Evolutionary conservation across 2,888 invertebrate genomes (phyloP), one percentile per base, ranked within the genome.

Genomic region (Meiosimyza platycephala): DNA sequence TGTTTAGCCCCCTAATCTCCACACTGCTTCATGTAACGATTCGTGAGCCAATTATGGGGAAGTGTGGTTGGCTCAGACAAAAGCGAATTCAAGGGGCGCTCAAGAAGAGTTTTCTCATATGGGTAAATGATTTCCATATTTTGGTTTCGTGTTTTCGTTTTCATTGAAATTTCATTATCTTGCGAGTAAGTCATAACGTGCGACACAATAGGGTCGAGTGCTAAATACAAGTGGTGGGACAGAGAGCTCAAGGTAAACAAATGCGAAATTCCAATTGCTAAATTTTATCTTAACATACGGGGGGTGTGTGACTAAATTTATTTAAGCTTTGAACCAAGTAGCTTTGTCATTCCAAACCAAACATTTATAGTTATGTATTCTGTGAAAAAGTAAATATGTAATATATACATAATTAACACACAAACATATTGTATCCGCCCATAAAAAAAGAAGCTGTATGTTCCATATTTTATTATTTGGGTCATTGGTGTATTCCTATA

Each of bases 151-250:
- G 12, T 5, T 66, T 54, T 52, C 55, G 9, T 54, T 52, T 62
- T 33, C 11, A 22, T 64, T 18, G 12, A 64, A 12, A 6, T 59
- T 68, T 50, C 9, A 52, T 40, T 40, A 40, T 40, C 40, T 40
- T 40, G 40, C 40, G 40, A 40, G 28, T 28, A 28, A 12, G 67
- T 15, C 55, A 47, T 18, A 22, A 22, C 18, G 48, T 15, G 18
- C 16, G n/a, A 57, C 9, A 40, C 57, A 57, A 68, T n/a, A 68
- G 48, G 47, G 57, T 57, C 48, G 50, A 68, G 65, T 54, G 28
- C 28, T 33, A 40, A 6, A 57, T 28, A 28, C 11, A 16, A 15
- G 16, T 16, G 63, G 15, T 16, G 18, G 12, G 64, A 50, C 15
- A 50, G 60, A 28, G 18, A 50, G 28, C 28, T 28, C 13, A 9